phyloP scores from a whole-genome alignment of 2,797 vertebrate species.

The Pelobates cultripes region DNA sequence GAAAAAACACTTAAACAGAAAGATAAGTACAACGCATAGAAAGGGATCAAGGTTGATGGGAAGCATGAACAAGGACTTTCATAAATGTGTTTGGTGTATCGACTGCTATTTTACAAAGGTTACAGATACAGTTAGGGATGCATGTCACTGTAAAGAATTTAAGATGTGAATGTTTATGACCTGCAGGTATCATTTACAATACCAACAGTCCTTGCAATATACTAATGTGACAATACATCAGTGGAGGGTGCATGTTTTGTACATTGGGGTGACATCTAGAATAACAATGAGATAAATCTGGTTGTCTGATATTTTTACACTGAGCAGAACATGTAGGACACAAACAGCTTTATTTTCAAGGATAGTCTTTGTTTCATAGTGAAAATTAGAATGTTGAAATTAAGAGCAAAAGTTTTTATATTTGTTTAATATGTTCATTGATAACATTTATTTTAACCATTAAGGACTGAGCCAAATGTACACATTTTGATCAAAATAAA shows the following conservation, averaged over 20 bases:
- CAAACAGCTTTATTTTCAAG: not conserved
- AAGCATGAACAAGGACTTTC: constrained; percentile 36
- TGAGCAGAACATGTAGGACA: not conserved
- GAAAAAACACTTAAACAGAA: not conserved
- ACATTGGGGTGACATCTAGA: constrained; percentile 43
- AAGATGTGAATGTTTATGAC: constrained; percentile 43
- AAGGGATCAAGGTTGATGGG: constrained; percentile 37
- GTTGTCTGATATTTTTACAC: constrained; percentile 6
- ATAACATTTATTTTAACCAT: no score
- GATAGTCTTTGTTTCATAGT: not conserved
- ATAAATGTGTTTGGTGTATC: constrained; percentile 29
- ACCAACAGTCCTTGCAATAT: constrained; percentile 39
- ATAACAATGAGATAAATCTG: constrained; percentile 39
- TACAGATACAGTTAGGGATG: constrained; percentile 30
- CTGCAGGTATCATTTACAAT: constrained; percentile 53
- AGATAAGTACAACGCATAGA: not conserved
- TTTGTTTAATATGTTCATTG: no score
- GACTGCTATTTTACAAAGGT: constrained; percentile 47
- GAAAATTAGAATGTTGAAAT: not conserved
- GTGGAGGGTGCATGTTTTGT: constrained; percentile 25
- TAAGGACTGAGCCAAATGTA: no score
- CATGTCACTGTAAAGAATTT: constrained; percentile 45
- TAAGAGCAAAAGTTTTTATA: no score
- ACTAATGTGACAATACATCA: constrained; percentile 52
- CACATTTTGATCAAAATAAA: no score